Evolutionary conservation across 2,797 vertebrate species (phyloP), one percentile per base, ranked within the genome.

Genomic region (Gymnoscopelus microlampas): DNA sequence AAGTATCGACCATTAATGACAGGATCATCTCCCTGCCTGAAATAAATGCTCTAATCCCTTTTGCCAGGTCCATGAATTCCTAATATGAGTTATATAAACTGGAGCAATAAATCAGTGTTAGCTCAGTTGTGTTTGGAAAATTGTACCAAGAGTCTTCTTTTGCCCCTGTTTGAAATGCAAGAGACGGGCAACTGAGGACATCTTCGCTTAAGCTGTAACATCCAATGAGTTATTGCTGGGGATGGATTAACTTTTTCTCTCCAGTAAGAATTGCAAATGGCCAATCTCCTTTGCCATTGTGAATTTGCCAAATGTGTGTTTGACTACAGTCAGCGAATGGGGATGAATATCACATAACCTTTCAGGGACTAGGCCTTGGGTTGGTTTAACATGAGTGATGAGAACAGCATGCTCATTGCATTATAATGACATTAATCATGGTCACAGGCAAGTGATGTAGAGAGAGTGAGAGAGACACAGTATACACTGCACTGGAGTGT

Each of bases 1-100:
- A 99, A 98, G 97, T 99, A 99, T 98, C 96, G 96, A 98, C 96
- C 96, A 95, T 98, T 99, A 99, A 99, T 98, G 98, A 98, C 98
- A 98, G 97, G 97, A 99, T 99, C 97, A 99, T 99, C 97, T 97
- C 94, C 93, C 95, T 95, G 95, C 95, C 96, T 97, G 97, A 98
- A 99, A 99, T 99, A 99, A 98, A 98, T 89, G 96, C 96, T 96
- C 94, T 99, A 99, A 99, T 99, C 97, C 97, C 95, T 96, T 98
- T 96, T 98, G 96, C 97, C 97, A 97, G 97, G 96, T 98, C 97
- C 96, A 98, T 98, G 97, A 98, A 99, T 99, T 97, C 96, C 95
- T 99, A 98, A 99, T 99, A 98, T 94, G 96, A 98, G 95, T 98
- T 99, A 96, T 97, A 98, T 97, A 99, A 98, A 98, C 96, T 95